Conservation (phyloP, 2,888 invertebrate genomes). For the Temnothorax ravouxi region DNA sequence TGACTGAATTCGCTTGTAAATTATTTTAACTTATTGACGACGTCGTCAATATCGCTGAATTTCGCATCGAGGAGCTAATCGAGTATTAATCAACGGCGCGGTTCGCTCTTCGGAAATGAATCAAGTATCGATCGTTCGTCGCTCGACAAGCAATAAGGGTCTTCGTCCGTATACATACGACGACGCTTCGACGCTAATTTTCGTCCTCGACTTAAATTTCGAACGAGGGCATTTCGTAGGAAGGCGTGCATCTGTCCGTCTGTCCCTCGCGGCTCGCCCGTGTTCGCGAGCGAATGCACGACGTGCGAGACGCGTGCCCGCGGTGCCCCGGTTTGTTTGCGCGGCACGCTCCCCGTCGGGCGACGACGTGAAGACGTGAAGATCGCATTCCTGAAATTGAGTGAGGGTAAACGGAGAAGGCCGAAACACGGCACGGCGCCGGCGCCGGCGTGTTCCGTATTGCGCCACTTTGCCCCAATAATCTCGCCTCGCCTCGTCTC, state of each 20-base stretch:
- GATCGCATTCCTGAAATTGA: constrained; percentile 38
- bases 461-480: not conserved
- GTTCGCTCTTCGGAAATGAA: not conserved
- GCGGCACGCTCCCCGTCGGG: not conserved
- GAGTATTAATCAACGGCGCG: not conserved
- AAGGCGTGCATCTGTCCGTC: not conserved
- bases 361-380: constrained; percentile 3
- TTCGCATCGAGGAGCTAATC: not conserved
- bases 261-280: not conserved
- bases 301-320: not conserved
- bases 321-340: constrained; percentile 10
- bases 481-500: not conserved
- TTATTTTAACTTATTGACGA: not conserved
- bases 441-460: constrained; percentile 13
- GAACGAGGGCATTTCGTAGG: not conserved
- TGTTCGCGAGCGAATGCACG: not conserved
- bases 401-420: not conserved
- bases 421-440: constrained; percentile 12
- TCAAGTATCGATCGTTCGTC: constrained; percentile 6
- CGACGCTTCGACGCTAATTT: constrained; percentile 20
- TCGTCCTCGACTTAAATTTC: constrained; percentile 26
- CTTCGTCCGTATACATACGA: not conserved
- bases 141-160: not conserved
- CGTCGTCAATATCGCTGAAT: not conserved
- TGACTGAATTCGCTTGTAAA: not conserved